Evolutionary conservation across 2,113 vertebrate genomes (phyloP).

Genomic region (Meleagris gallopavo): DNA sequence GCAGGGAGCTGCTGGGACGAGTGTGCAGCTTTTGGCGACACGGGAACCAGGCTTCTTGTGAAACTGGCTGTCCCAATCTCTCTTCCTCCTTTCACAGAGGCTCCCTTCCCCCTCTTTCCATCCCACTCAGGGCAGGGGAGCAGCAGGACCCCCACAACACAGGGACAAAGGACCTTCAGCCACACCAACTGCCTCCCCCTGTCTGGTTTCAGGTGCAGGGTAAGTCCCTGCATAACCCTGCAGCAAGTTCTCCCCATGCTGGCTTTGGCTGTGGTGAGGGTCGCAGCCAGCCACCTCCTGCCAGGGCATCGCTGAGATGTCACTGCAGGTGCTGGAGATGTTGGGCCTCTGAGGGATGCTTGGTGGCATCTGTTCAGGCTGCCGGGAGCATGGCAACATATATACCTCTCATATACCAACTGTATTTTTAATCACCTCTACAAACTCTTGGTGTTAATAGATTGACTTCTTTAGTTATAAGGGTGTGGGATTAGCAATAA

Average conservation of each 20-base stretch:
- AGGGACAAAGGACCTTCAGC: not conserved
- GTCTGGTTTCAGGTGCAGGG: not conserved
- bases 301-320: fast-evolving
- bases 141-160: not conserved
- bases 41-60: slow-evolving; percentile 1
- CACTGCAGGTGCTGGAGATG: not conserved
- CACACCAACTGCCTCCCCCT: not conserved
- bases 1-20: fast-evolving
- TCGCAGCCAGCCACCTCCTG: fast-evolving
- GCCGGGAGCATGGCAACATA: fast-evolving
- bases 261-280: not conserved
- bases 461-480: not conserved
- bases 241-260: not conserved
- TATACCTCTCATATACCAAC: no score
- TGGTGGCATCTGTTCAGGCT: not conserved
- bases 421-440: not conserved
- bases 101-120: slow-evolving; percentile 40
- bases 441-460: not conserved
- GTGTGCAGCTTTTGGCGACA: not conserved
- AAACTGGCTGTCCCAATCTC: slow-evolving; percentile 40
- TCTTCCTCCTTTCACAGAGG: slow-evolving; percentile 22
- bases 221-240: not conserved
- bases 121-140: not conserved
- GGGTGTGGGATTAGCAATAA: not conserved
- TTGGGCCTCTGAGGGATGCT: not conserved